Evolutionary conservation across 1,140 invertebrate species (phyloP).

Genomic region (Neodiprion virginianus): DNA sequence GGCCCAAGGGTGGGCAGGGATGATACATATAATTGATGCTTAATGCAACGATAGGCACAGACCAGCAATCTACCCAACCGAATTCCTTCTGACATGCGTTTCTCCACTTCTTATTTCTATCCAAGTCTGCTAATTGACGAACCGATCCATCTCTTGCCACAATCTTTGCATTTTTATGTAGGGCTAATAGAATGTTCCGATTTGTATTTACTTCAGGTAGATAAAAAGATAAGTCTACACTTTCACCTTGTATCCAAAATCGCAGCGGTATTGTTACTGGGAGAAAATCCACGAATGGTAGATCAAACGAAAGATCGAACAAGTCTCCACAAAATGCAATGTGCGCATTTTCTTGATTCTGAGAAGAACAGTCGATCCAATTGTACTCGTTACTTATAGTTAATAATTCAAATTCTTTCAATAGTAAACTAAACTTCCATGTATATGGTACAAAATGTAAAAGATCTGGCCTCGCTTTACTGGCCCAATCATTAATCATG

Average conservation of each 20-base stretch:
- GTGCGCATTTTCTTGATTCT: constrained; percentile 93
- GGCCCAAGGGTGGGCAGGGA: constrained; percentile 85
- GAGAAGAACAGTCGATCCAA: constrained; percentile 97
- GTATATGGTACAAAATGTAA: constrained; percentile 97
- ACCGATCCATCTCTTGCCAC: constrained; percentile 76
- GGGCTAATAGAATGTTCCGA: constrained; percentile 79
- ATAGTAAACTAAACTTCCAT: constrained; percentile 88
- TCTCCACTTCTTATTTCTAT: constrained; percentile 81
- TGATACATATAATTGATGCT: constrained; percentile 92
- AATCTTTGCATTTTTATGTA: constrained; percentile 89
- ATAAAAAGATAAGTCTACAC: constrained; percentile 87
- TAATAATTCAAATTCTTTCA: constrained; percentile 96
- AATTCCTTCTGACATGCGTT: constrained; percentile 81
- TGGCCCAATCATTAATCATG: constrained; percentile 96
- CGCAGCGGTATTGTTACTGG: constrained; percentile 85
- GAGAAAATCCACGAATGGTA: constrained; percentile 92
- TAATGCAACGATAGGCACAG: constrained; percentile 89
- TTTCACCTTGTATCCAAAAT: constrained; percentile 94
- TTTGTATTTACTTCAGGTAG: constrained; percentile 92
- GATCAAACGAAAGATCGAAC: constrained; percentile 89
- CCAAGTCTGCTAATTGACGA: constrained; percentile 63
- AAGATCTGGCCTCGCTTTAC: constrained; percentile 88
- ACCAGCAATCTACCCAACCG: constrained; percentile 97
- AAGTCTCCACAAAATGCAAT: constrained; percentile 92
- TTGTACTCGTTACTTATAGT: constrained; percentile 97